These are phyloP conservation scores for Fulmarus glacialis DNA, from an alignment of 2,113 vertebrate species.

Conservation along the genomic window DNA sequence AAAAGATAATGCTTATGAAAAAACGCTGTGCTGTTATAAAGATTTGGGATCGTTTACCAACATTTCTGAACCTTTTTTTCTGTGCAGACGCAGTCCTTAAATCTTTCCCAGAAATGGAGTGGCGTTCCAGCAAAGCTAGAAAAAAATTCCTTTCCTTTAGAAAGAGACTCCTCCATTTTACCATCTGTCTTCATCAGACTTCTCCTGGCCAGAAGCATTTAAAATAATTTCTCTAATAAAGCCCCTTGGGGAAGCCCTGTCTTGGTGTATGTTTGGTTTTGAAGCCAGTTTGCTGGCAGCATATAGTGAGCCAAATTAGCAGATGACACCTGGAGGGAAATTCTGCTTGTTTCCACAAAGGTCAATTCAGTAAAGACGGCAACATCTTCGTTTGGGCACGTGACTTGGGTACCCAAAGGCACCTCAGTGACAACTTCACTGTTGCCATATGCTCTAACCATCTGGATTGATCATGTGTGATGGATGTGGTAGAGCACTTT, in stretches of 20 bases:
- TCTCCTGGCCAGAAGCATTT: background rate
- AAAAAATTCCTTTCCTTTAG: background rate
- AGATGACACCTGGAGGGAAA: conserved; percentile 49
- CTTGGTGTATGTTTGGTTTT: background rate
- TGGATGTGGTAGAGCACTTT: background rate
- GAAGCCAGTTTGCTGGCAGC: background rate
- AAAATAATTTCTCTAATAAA: conserved; percentile 25
- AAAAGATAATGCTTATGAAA: background rate
- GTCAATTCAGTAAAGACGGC: conserved; percentile 38
- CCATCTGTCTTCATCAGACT: conserved; percentile 39
- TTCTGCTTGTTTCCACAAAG: conserved; percentile 43
- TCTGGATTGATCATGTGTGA: conserved; percentile 27
- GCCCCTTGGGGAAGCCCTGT: background rate
- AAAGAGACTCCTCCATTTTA: background rate
- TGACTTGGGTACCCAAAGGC: background rate
- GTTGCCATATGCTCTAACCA: conserved; percentile 52
- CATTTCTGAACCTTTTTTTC: background rate
- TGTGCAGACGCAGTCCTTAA: background rate
- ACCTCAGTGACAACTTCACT: background rate
- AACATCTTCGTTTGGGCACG: background rate
- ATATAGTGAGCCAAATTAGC: conserved; percentile 27
- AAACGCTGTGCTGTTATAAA: rapidly evolving
- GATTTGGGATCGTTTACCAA: background rate
- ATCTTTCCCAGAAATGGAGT: background rate
- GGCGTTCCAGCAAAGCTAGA: background rate